Percentiles rank a stretch among this genome's conserved stretches.
Conservation (phyloP, 2,797 vertebrate genomes). For the Chrysolophus pictus region DNA sequence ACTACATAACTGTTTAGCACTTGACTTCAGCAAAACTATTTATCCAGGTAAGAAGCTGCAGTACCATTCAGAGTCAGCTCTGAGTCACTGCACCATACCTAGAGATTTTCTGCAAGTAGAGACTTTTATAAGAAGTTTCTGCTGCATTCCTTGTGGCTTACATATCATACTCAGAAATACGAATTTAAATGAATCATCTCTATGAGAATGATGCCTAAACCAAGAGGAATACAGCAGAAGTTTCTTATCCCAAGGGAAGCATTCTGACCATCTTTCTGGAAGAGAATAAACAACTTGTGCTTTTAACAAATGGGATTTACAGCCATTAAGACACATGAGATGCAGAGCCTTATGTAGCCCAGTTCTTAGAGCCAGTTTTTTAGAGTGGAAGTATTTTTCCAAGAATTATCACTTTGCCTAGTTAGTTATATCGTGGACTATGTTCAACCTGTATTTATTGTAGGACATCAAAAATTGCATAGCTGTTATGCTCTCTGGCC, state of each 20-base stretch:
- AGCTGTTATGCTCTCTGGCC: neutral
- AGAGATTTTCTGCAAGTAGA: neutral
- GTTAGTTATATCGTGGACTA: neutral
- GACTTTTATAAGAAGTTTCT: neutral
- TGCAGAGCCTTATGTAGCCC: neutral
- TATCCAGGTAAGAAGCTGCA: neutral
- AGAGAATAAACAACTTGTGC: neutral
- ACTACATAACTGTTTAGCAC: neutral
- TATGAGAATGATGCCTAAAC: neutral
- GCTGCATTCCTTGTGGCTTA: neutral
- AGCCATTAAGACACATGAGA: neutral
- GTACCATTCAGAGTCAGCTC: neutral
- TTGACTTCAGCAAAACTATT: neutral
- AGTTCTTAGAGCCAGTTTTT: neutral
- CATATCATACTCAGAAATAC: neutral
- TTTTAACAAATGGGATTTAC: conserved; percentile 2
- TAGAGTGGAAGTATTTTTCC: neutral
- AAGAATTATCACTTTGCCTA: neutral
- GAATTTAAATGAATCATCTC: neutral
- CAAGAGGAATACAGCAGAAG: neutral
- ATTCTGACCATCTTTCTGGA: neutral
- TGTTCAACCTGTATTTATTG: neutral
- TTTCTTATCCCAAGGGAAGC: neutral
- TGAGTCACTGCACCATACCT: neutral
- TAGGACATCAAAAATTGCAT: neutral